Evolutionary conservation across 2,888 invertebrate genomes (phyloP), one percentile per base, ranked within the genome.

Genomic region (Imbricaverruca yamaguchii): DNA sequence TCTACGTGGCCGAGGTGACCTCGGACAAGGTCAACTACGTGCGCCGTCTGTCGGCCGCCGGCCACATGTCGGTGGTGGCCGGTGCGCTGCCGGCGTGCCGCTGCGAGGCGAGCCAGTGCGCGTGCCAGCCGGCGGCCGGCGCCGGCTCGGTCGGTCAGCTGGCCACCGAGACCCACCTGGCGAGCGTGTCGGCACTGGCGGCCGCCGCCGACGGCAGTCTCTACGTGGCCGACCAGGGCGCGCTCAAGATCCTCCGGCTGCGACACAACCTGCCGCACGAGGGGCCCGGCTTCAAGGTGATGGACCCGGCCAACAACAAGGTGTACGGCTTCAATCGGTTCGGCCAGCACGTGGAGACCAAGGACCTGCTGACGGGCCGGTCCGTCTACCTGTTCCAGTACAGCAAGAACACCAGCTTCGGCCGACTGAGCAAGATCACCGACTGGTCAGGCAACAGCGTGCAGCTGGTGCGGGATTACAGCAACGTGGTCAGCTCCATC

Each of bases 121-220:
- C 81, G 59, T 83, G 83, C 77, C 82, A 65, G 21, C 81, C 81
- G 25, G 82, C 82, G 25, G 25, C 15, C 13, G 80, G 80, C 12
- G 39, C 61, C 9, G 53, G 67, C 69, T 67, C 18, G 3, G 56
- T 18, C 4, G n/a, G 15, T 8, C 15, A 53, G n/a, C 57, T 87
- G 18, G 87, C 88, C 21, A 86, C 87, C 61, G 87, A 87, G 83
- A 87, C 87, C 15, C 84, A 87, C 83, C 86, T 89, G 81, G 86
- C 86, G 81, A 86, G 87, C 21, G 86, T 88, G 23, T 85, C 85
- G 0, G 96, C 98, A 7, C 89, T 99, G 82, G 95, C 98, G 1
- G 94, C 96, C 39, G 97, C 96, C 56, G 94, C 97, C 21, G 98
- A 99, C 88, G 99, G 99, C 65, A 96, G 96, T 85, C 90, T 99